Conservation (phyloP, 2,113 vertebrate genomes). For the Varanus komodoensis region DNA sequence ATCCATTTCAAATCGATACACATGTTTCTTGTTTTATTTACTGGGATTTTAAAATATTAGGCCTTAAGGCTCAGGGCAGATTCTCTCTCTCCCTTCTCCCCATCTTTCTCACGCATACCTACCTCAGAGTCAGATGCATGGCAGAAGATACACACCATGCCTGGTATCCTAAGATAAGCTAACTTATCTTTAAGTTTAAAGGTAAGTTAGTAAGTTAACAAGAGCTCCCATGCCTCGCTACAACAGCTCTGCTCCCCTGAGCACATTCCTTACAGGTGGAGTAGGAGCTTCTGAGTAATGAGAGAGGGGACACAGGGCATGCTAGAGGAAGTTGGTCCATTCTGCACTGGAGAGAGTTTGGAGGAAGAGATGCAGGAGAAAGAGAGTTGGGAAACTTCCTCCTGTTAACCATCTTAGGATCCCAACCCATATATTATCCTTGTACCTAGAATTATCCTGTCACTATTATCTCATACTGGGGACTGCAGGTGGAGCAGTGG, state of each 20-base stretch:
- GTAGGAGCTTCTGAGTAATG: not conserved
- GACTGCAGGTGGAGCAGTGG: too few relatives aligned
- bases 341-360: too few relatives aligned
- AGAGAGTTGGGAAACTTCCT: not conserved
- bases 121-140: not conserved
- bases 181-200: too few relatives aligned
- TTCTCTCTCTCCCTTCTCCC: not conserved
- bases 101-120: not conserved
- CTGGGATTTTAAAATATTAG: not conserved
- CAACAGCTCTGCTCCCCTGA: not conserved
- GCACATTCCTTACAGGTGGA: not conserved
- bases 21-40: not conserved
- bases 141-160: not conserved
- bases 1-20: rapidly evolving
- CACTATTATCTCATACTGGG: not conserved
- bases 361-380: not conserved
- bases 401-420: not conserved
- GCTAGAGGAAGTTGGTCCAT: too few relatives aligned
- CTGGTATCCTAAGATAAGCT: not conserved
- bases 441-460: not conserved
- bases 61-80: not conserved
- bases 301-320: not conserved
- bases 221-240: too few relatives aligned
- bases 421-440: not conserved
- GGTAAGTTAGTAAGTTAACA: not conserved